Evolutionary conservation across 2,888 invertebrate genomes (phyloP).

Genomic region (Druceiella hillmani): DNA sequence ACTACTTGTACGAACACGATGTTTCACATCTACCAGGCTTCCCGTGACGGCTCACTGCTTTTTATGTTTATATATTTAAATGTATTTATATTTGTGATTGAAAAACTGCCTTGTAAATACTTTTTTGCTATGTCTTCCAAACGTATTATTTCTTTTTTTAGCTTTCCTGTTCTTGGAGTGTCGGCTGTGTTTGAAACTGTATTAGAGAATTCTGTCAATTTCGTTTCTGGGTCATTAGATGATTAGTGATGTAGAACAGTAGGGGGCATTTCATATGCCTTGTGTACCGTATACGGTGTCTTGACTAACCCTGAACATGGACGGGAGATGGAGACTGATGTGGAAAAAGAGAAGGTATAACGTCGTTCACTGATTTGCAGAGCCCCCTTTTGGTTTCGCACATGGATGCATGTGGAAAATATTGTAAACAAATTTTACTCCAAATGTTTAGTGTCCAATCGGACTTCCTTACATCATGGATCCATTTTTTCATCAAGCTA

Average conservation of each 20-base stretch:
- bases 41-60: no score
- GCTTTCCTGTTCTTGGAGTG: conserved; percentile 2
- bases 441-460: conserved; percentile 15
- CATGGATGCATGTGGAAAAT: conserved; percentile 12
- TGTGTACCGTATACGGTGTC: no score
- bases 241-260: no score
- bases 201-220: neutral
- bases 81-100: no score
- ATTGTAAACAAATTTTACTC: conserved; percentile 14
- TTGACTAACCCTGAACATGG: neutral
- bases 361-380: conserved; percentile 6
- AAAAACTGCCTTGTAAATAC: no score
- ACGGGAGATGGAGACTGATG: neutral
- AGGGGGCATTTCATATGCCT: no score
- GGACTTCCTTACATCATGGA: conserved; percentile 6
- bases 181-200: neutral
- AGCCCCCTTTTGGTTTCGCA: conserved; percentile 17
- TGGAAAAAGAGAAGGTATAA: neutral
- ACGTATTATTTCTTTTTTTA: neutral
- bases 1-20: no score
- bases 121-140: conserved; percentile 1
- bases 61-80: no score
- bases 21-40: no score
- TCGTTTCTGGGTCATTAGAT: no score
- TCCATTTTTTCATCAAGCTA: conserved; percentile 12